These are phyloP conservation scores for Nannoperca obscura DNA, from an alignment of 2,797 vertebrate genomes.

Conservation along the genomic window DNA sequence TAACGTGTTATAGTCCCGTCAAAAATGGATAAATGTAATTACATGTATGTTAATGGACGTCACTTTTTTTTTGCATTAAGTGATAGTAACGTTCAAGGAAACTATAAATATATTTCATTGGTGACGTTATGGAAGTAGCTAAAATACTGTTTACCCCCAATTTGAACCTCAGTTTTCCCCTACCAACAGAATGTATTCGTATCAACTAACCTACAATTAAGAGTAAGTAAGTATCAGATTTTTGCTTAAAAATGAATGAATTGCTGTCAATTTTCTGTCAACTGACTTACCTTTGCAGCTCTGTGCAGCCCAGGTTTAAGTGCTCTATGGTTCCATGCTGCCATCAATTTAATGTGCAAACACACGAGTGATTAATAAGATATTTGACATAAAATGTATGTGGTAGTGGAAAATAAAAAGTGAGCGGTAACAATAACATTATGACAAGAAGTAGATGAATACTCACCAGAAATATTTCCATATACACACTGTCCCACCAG, in stretches of 20 bases:
- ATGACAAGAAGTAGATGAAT: not conserved
- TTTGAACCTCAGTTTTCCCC: not conserved
- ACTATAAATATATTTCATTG: too few species aligned
- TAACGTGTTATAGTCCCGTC: too few species aligned
- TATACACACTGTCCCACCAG: too few species aligned
- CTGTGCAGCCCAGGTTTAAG: not conserved
- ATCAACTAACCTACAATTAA: too few species aligned
- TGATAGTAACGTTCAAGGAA: too few species aligned
- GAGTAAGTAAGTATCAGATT: too few species aligned
- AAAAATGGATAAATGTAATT: too few species aligned
- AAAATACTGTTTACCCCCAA: too few species aligned
- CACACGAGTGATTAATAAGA: too few species aligned
- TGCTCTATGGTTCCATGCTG: not conserved
- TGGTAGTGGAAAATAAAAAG: not conserved
- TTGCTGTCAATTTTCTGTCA: not conserved
- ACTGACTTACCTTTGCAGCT: not conserved
- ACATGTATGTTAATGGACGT: too few species aligned
- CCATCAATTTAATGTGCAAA: not conserved
- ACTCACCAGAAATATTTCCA: not conserved
- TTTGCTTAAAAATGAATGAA: not conserved
- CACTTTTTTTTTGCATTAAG: too few species aligned
- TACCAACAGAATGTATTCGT: not conserved
- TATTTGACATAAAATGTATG: not conserved
- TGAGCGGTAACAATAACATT: not conserved
- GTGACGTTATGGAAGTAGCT: too few species aligned